Percentiles rank a stretch among this genome's conserved stretches.
Conservation (phyloP, 2,797 vertebrate genomes). For the Acipenser ruthenus region DNA sequence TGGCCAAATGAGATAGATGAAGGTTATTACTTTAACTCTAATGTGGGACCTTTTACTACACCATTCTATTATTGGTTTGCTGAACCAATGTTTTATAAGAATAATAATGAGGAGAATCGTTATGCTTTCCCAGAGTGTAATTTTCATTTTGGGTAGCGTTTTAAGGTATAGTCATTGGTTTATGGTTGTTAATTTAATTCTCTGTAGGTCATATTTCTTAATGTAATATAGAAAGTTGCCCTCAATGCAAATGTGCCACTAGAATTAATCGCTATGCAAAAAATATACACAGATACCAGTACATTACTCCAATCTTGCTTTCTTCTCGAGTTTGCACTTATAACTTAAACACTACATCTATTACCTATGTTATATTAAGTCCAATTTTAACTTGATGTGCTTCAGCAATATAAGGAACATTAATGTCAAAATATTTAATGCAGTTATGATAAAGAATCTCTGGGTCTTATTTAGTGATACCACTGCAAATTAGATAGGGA, state of each 20-base stretch:
- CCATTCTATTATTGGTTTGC: conserved; percentile 26
- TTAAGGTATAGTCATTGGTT: background rate
- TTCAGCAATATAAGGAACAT: background rate
- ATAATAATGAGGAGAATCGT: conserved; percentile 22
- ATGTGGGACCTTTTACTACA: conserved; percentile 11
- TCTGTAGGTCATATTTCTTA: background rate
- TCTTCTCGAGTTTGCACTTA: background rate
- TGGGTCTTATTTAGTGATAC: background rate
- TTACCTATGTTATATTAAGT: background rate
- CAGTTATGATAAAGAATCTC: background rate
- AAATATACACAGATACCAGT: background rate
- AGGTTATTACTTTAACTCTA: conserved; percentile 24
- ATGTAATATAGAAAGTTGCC: background rate
- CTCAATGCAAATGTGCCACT: background rate
- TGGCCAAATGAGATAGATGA: conserved; percentile 29
- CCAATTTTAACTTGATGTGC: background rate
- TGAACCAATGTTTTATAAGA: conserved; percentile 27
- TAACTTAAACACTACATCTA: background rate
- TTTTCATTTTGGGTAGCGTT: background rate
- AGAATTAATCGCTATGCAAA: background rate
- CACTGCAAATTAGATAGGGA: too few relatives aligned
- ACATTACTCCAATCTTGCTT: background rate
- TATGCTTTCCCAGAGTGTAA: background rate
- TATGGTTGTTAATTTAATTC: background rate
- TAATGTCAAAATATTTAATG: background rate